Evolutionary conservation across 2,888 invertebrate genomes (phyloP), one percentile per base, ranked within the genome.

Genomic region (Lithophane leautieri): DNA sequence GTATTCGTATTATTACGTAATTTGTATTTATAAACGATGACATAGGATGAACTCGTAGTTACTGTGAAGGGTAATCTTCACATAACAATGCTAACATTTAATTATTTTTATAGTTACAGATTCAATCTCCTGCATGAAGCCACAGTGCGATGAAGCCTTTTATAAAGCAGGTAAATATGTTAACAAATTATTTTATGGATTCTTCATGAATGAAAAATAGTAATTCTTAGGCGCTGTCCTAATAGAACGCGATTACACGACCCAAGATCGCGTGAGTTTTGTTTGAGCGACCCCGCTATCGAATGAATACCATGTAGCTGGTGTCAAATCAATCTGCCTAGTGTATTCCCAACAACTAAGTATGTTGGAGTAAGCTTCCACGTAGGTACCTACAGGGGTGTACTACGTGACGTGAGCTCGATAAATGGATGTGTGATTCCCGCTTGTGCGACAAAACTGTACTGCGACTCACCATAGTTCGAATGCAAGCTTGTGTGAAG

Each of bases 131-230:
- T 88, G 85, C 79, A 89, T 89, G 89, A 85, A 87, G 87, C 78
- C 79, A 62, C 61, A 73, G 74, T 78, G 88, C 85, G 67, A 95
- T 95, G 95, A 94, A 93, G 86, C 92, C 95, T 50, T 95, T 95
- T 83, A 85, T 95, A 83, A 95, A 95, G 86, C 95, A 95, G 94
- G 95, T 93, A 86, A 81, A 63, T 73, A 73, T 34, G 0, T 25
- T 22, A 16, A 25, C 1, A 25, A 34, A 42, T 47, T 72, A 22
- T n/a, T 42, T 9, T 34, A 34, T 4, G 34, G 8, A 42, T 42
- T 42, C 42, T 50, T 7, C 25, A 8, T 7, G 6, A 22, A n/a
- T 44, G 44, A 0, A 25, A 58, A 40, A 75, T 12, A 12, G 1
- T 3, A 40, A 73, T 40, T 71, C 12, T 42, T 4, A 12, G 16